phyloP scores from a whole-genome alignment of 2,113 vertebrate species.

The Trogon melanurus region DNA sequence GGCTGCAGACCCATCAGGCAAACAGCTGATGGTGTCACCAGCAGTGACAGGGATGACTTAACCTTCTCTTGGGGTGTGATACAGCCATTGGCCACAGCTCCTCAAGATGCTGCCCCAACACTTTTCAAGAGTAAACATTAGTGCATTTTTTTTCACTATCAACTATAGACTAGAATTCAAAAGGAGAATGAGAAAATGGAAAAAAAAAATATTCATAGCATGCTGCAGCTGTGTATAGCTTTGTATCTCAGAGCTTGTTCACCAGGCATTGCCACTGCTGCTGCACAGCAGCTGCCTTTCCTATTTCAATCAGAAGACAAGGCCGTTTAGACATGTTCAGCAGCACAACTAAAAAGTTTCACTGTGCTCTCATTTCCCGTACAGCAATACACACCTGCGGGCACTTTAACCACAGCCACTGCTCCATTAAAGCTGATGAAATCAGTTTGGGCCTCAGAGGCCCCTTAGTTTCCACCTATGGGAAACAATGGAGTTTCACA shows the following conservation, averaged over 20 bases:
- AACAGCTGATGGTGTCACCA: background rate
- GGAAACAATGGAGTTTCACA: background rate
- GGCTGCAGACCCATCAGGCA: rapidly evolving
- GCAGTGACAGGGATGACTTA: background rate
- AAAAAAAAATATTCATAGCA: background rate
- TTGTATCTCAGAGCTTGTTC: background rate
- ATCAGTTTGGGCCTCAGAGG: background rate
- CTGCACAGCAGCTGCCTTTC: background rate
- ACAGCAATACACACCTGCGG: rapidly evolving
- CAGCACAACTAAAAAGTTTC: background rate
- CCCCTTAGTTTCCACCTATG: background rate
- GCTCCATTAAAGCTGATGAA: background rate
- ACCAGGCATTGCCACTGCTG: background rate
- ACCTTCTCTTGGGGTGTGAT: background rate
- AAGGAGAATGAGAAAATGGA: background rate
- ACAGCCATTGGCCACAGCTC: background rate
- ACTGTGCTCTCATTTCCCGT: background rate
- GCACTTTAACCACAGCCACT: background rate
- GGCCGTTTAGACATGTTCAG: background rate
- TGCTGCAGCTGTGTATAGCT: background rate
- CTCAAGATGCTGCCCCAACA: background rate
- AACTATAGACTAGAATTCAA: background rate
- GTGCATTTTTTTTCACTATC: background rate
- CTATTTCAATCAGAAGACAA: background rate
- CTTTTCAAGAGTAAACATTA: background rate